phyloP scores from a whole-genome alignment of 2,113 vertebrate species.

The Anseranas semipalmata region DNA sequence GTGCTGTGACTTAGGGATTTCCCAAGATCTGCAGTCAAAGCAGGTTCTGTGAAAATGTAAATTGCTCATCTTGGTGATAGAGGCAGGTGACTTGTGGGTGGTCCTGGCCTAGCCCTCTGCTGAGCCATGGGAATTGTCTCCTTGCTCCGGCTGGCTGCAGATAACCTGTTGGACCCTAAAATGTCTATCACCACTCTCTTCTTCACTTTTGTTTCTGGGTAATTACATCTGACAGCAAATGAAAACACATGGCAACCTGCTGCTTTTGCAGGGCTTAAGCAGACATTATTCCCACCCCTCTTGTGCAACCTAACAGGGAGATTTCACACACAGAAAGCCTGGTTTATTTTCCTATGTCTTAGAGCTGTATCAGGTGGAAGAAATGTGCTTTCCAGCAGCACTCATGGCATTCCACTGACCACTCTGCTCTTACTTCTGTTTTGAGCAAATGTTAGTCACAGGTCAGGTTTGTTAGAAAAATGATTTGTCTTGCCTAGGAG shows the following conservation, averaged over 20 bases:
- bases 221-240: neutral
- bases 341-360: neutral
- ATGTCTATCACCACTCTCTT: accelerated
- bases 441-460: neutral
- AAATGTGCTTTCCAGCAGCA: neutral
- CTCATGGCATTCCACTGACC: accelerated
- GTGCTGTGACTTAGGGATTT: accelerated
- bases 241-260: neutral
- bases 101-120: neutral
- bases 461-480: neutral
- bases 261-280: neutral
- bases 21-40: neutral
- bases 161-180: neutral
- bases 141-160: neutral
- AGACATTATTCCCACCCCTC: neutral
- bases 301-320: neutral
- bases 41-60: accelerated
- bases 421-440: neutral
- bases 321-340: neutral
- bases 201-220: neutral
- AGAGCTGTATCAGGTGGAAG: neutral
- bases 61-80: accelerated
- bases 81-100: neutral
- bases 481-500: neutral
- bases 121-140: neutral